These are phyloP conservation scores for Rhopalosiphum padi DNA, from an alignment of 1,140 invertebrate species.

Conservation along the genomic window DNA sequence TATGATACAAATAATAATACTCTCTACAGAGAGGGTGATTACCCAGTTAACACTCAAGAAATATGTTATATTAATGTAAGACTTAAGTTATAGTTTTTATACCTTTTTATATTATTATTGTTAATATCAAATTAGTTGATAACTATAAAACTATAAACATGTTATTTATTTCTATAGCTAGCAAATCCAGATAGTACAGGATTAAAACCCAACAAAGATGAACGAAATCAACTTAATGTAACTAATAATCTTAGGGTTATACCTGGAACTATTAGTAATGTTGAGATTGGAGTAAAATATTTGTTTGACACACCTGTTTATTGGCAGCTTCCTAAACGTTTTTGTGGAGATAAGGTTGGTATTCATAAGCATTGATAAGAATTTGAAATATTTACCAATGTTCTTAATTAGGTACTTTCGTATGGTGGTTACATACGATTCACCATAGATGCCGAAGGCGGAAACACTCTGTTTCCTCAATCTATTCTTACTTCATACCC, in stretches of 20 bases:
- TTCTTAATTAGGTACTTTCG: constrained; percentile 73
- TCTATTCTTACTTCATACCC: constrained; percentile 76
- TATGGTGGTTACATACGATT: constrained; percentile 92
- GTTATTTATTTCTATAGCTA: constrained; percentile 63
- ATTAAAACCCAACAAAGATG: constrained; percentile 60
- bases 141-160: not conserved
- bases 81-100: not conserved
- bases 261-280: constrained; percentile 71
- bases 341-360: constrained; percentile 83
- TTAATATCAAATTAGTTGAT: not conserved
- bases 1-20: constrained; percentile 63
- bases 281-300: constrained; percentile 72
- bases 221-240: constrained; percentile 64
- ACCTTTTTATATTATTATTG: not conserved
- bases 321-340: constrained; percentile 82
- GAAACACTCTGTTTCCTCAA: constrained; percentile 66
- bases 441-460: constrained; percentile 73
- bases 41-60: constrained; percentile 65
- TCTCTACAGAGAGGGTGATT: constrained; percentile 61
- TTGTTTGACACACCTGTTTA: constrained; percentile 81
- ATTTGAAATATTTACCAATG: not conserved
- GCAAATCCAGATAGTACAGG: constrained; percentile 65
- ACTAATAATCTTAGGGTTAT: constrained; percentile 72
- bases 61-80: constrained; percentile 66
- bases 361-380: constrained; percentile 1